Evolutionary conservation across 2,113 vertebrate species (phyloP), one percentile per base, ranked within the genome.

Genomic region (Ibidorhyncha struthersii): DNA sequence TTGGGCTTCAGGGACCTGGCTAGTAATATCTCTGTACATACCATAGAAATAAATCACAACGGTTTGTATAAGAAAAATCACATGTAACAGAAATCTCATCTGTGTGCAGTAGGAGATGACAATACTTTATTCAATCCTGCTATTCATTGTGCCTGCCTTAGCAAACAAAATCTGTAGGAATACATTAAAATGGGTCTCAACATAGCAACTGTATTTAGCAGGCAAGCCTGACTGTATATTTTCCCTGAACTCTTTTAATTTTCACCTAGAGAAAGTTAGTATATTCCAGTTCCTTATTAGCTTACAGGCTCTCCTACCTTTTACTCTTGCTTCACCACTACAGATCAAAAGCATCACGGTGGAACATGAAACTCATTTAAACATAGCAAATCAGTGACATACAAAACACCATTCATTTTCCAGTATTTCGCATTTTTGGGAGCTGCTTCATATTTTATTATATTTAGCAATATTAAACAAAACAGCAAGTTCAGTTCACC

Each of bases 11-110:
- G 94, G 77, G 79, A 82, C 72, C 90, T 88, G 66, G 81, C 82
- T 92, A 70, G 85, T 95, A 70, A 90, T 90, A 96, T 92, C 94
- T 97, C 82, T 97, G 70, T 82, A 74, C 67, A 59, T 81, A 69
- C 53, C 36, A 4, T 92, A 53, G n/a, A 91, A 79, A 92, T 87
- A 95, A 98, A 97, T 96, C 94, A 89, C 78, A 86, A 88, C 15
- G 15, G 53, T 93, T 97, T 97, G 90, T 96, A 22, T 96, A 96
- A 97, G 84, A 91, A 89, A 93, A 90, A 87, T 92, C 89, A 91
- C 56, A 55, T 30, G 36, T 65, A 83, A 88, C 66, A 90, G 61
- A 56, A 85, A 65, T 77, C 36, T 77, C 58, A 43, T 63, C 45
- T 85, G 47, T 91, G 76, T 97, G 93, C 86, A 67, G 70, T 91